Percentiles rank a stretch among this genome's conserved stretches.
These are phyloP conservation scores for Cardinalis cardinalis DNA, from an alignment of 2,113 vertebrate genomes.

Conservation along the genomic window DNA sequence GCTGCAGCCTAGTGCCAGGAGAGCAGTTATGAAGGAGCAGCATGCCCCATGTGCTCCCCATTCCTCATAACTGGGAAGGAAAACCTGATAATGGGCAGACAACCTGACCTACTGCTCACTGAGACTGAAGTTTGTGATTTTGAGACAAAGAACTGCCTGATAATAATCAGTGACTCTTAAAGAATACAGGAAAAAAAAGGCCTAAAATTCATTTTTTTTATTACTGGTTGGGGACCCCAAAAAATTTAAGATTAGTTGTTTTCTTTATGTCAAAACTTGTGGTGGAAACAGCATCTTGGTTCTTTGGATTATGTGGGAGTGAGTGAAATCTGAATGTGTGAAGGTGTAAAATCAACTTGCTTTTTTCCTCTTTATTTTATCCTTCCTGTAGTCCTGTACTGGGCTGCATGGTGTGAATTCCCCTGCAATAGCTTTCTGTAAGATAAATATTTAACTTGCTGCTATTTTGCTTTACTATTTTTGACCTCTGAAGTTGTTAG, in stretches of 20 bases:
- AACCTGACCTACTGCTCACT: rapidly evolving
- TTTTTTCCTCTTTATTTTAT: neutral
- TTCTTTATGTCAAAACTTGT: neutral
- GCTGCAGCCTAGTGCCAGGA: neutral
- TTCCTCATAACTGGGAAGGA: neutral
- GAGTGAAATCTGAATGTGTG: neutral
- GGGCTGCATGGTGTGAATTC: neutral
- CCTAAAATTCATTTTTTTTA: neutral
- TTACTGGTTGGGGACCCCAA: neutral
- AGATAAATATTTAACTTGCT: neutral
- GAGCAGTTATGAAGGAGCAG: neutral
- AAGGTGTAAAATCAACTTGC: neutral
- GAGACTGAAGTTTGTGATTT: neutral
- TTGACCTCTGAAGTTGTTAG: neutral
- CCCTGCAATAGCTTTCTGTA: neutral
- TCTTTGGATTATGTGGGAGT: neutral
- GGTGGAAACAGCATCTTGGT: neutral
- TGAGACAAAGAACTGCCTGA: neutral
- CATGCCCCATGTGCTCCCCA: rapidly evolving
- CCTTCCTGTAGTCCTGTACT: neutral
- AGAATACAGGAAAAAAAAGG: neutral
- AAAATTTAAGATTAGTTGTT: neutral
- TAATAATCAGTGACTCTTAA: neutral
- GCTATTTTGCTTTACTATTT: neutral
- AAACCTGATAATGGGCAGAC: neutral